Evolutionary conservation across 2,797 vertebrate genomes (phyloP).

Genomic region (Enteromius viviparus): DNA sequence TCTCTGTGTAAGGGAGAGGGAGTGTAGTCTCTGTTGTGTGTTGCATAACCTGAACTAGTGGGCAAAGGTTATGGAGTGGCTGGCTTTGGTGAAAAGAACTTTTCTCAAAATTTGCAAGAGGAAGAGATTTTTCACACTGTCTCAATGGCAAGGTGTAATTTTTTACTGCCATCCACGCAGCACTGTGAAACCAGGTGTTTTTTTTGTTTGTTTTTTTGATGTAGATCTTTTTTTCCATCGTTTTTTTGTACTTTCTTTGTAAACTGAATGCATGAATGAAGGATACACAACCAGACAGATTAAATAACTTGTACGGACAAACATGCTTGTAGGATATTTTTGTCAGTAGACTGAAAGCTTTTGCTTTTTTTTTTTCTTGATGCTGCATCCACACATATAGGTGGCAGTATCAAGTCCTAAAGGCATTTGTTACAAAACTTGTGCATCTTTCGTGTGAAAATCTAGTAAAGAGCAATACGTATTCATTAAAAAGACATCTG

Average conservation of each 20-base stretch:
- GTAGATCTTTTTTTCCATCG: neutral
- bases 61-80: conserved; percentile 21
- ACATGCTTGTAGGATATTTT: neutral
- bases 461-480: neutral
- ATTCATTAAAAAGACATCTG: neutral
- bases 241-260: neutral
- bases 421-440: neutral
- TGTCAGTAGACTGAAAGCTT: neutral
- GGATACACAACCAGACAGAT: neutral
- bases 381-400: neutral
- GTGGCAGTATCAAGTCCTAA: neutral
- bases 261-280: neutral
- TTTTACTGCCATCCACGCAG: neutral
- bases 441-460: neutral
- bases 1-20: conserved; percentile 13
- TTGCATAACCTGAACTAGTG: conserved; percentile 47
- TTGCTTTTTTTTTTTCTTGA: too few relatives aligned
- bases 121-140: conserved; percentile 9
- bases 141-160: neutral
- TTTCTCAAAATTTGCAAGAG: conserved; percentile 1
- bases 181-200: neutral
- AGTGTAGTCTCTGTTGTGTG: conserved; percentile 17
- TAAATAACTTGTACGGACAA: neutral
- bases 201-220: neutral
- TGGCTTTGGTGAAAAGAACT: conserved; percentile 28